Evolutionary conservation across 2,797 vertebrate genomes (phyloP).

Genomic region (Argyrosomus regius): DNA sequence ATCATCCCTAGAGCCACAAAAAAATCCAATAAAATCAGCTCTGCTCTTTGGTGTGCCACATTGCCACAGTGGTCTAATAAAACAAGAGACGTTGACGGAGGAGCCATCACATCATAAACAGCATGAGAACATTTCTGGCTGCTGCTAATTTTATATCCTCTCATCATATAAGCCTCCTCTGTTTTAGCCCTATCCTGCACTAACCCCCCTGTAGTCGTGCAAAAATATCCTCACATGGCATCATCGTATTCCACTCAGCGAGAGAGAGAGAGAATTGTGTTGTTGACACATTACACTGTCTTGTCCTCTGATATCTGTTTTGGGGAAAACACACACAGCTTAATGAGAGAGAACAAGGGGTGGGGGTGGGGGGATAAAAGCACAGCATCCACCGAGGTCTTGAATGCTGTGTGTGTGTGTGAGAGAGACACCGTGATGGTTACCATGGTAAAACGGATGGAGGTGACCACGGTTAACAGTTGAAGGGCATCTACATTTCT

Average conservation of each 20-base stretch:
- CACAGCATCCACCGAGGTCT: background rate
- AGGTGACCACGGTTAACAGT: slow-evolving; percentile 18
- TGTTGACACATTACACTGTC: slow-evolving; percentile 32
- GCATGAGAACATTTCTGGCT: background rate
- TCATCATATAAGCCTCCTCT: background rate
- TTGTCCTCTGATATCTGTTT: slow-evolving; percentile 29
- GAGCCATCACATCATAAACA: background rate
- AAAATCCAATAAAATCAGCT: background rate
- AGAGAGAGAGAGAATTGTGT: background rate
- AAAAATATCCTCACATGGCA: background rate
- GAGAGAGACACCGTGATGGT: slow-evolving; percentile 42
- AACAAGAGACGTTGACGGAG: background rate
- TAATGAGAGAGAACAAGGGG: background rate
- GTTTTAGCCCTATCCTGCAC: background rate
- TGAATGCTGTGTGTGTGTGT: slow-evolving; percentile 16
- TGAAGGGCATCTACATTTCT: slow-evolving; percentile 10
- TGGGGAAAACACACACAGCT: slow-evolving; percentile 29
- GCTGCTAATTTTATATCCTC: background rate
- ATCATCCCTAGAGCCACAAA: background rate
- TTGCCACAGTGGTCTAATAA: background rate
- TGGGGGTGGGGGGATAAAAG: slow-evolving; percentile 13
- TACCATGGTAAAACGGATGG: slow-evolving; percentile 54
- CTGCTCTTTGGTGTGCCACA: background rate
- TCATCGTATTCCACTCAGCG: background rate
- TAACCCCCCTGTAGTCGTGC: no score